phyloP scores from a whole-genome alignment of 2,888 invertebrate species.

The Melanostoma scalare region DNA sequence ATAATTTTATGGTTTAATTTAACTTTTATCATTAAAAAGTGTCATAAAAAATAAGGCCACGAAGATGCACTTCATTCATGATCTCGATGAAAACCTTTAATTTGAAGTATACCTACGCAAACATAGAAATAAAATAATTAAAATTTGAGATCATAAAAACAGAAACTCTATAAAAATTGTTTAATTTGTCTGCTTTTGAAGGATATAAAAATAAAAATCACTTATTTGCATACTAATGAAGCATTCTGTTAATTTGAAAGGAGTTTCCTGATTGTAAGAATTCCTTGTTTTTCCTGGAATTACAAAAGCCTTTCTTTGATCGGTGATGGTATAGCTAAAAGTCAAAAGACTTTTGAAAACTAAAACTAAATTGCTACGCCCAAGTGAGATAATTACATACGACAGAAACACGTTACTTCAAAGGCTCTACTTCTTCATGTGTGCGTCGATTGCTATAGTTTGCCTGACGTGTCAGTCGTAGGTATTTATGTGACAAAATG shows the following conservation, averaged over 20 bases:
- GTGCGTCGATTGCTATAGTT: constrained; percentile 54
- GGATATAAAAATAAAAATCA: constrained; percentile 38
- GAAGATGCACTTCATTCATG: constrained; percentile 44
- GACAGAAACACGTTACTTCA: constrained; percentile 55
- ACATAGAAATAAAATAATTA: constrained; percentile 51
- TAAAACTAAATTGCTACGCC: constrained; percentile 62
- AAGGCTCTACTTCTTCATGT: constrained; percentile 24
- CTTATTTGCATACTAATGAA: constrained; percentile 65
- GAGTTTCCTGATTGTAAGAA: constrained; percentile 30
- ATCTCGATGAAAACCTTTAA: constrained; percentile 32
- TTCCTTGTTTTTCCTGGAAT: constrained; percentile 30
- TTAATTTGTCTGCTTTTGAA: constrained; percentile 69
- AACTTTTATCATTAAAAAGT: constrained; percentile 71
- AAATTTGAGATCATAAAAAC: constrained; percentile 64
- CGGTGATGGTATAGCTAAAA: constrained; percentile 1
- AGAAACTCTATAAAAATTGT: constrained; percentile 67
- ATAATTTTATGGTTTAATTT: constrained; percentile 73
- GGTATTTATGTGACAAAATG: constrained; percentile 66
- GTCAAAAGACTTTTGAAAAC: constrained; percentile 41
- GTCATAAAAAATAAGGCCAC: constrained; percentile 46
- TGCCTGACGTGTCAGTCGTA: constrained; percentile 4
- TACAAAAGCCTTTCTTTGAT: constrained; percentile 51
- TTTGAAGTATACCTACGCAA: constrained; percentile 28
- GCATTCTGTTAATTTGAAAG: constrained; percentile 39
- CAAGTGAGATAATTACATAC: constrained; percentile 63